Evolutionary conservation across 2,888 invertebrate genomes (phyloP).

Genomic region (Hipparchia sbordonii): DNA sequence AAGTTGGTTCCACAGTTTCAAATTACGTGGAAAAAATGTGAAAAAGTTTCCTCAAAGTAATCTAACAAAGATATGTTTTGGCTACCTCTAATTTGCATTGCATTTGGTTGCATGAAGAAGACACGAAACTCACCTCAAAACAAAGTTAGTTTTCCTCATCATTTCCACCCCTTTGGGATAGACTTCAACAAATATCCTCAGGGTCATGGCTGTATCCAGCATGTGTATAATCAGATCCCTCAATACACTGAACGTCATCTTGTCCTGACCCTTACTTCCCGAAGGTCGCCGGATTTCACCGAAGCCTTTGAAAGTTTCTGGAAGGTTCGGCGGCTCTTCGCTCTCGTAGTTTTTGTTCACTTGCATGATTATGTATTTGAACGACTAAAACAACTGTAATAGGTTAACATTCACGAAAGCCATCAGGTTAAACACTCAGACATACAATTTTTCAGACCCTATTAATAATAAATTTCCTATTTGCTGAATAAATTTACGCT

Average conservation of each 20-base stretch:
- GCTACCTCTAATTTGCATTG: too few species aligned
- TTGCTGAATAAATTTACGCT: too few species aligned
- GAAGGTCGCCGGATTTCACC: conserved; percentile 65
- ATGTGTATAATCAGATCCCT: conserved; percentile 87
- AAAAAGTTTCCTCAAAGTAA: too few species aligned
- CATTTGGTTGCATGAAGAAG: neutral
- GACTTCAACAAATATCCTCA: conserved; percentile 86
- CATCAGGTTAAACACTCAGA: too few species aligned
- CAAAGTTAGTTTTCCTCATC: conserved; percentile 83
- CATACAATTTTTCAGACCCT: too few species aligned
- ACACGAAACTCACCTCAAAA: conserved; percentile 73
- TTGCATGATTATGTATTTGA: conserved; percentile 77
- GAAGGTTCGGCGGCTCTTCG: conserved; percentile 71
- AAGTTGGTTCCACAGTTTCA: too few species aligned
- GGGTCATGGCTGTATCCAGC: conserved; percentile 86
- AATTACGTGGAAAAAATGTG: too few species aligned
- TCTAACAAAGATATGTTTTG: too few species aligned
- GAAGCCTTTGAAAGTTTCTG: conserved; percentile 76
- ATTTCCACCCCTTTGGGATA: conserved; percentile 81
- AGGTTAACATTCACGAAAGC: neutral
- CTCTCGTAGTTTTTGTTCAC: conserved; percentile 76
- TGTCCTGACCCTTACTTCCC: conserved; percentile 53
- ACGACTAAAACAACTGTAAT: conserved; percentile 57
- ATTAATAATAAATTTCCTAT: too few species aligned
- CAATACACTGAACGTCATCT: conserved; percentile 74